Base-by-base conservation (phyloP, 2,888 invertebrate species). In the Acleris literana region DNA sequence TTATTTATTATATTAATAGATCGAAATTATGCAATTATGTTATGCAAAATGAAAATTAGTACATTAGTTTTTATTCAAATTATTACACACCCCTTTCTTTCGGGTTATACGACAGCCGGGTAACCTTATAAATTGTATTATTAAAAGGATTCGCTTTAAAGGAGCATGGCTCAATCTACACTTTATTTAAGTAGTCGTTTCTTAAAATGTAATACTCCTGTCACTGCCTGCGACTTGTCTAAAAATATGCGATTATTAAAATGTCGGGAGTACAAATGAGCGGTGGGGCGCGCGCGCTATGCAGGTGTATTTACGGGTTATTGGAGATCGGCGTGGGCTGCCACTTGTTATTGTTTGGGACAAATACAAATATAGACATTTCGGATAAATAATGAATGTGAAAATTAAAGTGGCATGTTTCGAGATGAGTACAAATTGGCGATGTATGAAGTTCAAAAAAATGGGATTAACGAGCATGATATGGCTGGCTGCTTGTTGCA, bases 191-290 rank as follows among this genome's bases (percentile, higher is more conserved):
- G 39, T 17, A 63, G 62, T 16, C 46, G 52, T 17, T 58, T 66
- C 57, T 16, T 4, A 52, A 5, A 62, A 56, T 61, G 54, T 7
- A 64, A 17, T 55, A 67, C 63, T 73, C 70, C 4, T 4, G 1
- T 18, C 56, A 72, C 16, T 75, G 69, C 33, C 77, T 69, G 80
- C 70, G 57, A 72, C 85, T 69, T 70, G 68, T 74, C 79, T 84
- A 87, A 88, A 88, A 88, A 88, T 88, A 88, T 88, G 88, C 87
- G 83, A 83, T 88, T 88, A 90, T 88, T 90, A 89, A 89, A 90
- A 89, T 88, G 86, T 88, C 82, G 83, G 82, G 82, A 83, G 83
- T 84, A 87, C 88, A 88, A 89, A 88, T 88, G 88, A 88, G 85
- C 81, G 81, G 74, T 70, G 83, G 69, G 82, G 83, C 76, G 72